Conservation (phyloP, 2,113 vertebrate species). For the Grantiella picta region DNA sequence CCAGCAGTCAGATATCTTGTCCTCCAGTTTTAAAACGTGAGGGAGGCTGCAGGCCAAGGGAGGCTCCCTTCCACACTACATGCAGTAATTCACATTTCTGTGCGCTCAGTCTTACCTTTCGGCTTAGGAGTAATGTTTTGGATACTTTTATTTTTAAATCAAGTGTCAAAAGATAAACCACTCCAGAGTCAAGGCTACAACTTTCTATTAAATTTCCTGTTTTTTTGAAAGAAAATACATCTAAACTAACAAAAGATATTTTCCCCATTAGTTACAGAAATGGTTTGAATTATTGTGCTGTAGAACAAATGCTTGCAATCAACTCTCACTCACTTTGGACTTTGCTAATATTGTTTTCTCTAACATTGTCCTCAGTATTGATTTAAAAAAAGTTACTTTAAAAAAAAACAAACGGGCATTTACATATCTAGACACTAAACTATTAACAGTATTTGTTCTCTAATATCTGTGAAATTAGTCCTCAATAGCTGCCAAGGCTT, state of each 20-base stretch:
- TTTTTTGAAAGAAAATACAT: background rate
- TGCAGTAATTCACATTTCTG: background rate
- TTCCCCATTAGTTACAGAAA: background rate
- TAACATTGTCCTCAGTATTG: background rate
- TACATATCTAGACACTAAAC: background rate
- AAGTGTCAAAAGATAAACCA: background rate
- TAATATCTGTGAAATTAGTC: background rate
- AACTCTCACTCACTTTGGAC: background rate
- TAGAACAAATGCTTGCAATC: background rate
- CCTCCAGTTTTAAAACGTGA: background rate
- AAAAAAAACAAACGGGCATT: background rate
- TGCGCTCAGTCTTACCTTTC: background rate
- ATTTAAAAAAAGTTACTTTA: background rate
- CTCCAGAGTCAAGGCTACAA: background rate
- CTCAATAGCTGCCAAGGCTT: background rate
- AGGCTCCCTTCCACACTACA: background rate
- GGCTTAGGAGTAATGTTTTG: background rate
- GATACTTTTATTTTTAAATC: background rate
- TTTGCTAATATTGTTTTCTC: background rate
- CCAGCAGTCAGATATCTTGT: background rate
- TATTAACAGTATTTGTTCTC: background rate
- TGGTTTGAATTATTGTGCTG: background rate
- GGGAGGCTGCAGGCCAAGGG: accelerated
- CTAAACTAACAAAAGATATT: background rate
- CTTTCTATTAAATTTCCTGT: accelerated